A percentile compares a stretch with the other conserved stretches of the same genome.
Evolutionary conservation across 2,888 invertebrate species (phyloP).

Genomic region (Aspidiotus destructor): DNA sequence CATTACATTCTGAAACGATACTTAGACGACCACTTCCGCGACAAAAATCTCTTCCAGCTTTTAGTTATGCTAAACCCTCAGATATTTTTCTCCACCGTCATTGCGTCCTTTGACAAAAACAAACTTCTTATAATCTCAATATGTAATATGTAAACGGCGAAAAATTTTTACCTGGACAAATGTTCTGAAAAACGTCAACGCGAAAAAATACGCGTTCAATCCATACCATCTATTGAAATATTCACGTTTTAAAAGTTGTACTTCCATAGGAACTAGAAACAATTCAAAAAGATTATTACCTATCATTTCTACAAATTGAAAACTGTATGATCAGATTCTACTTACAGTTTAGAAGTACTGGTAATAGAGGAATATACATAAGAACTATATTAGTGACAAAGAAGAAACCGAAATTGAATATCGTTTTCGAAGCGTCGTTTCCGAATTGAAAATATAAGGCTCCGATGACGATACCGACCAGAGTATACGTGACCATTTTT

Average conservation of each 20-base stretch:
- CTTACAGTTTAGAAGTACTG: conserved; percentile 69
- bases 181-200: conserved; percentile 59
- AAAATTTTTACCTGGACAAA: conserved; percentile 53
- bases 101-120: too few relatives aligned
- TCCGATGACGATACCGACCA: conserved; percentile 60
- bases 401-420: conserved; percentile 76
- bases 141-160: too few relatives aligned
- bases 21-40: too few relatives aligned
- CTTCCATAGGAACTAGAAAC: conserved; percentile 65
- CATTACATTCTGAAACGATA: too few relatives aligned
- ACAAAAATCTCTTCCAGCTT: neutral
- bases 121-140: too few relatives aligned
- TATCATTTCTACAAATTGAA: neutral
- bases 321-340: conserved; percentile 36
- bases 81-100: too few relatives aligned
- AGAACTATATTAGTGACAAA: conserved; percentile 69
- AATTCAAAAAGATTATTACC: conserved; percentile 29
- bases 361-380: conserved; percentile 73
- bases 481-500: conserved; percentile 57
- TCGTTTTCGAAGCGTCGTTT: conserved; percentile 66
- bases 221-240: conserved; percentile 80
- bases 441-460: conserved; percentile 63
- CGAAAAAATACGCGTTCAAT: conserved; percentile 66
- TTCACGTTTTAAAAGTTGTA: conserved; percentile 66
- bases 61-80: too few relatives aligned